phyloP scores from a whole-genome alignment of 2,113 vertebrate species.

The Cottus gobio region DNA sequence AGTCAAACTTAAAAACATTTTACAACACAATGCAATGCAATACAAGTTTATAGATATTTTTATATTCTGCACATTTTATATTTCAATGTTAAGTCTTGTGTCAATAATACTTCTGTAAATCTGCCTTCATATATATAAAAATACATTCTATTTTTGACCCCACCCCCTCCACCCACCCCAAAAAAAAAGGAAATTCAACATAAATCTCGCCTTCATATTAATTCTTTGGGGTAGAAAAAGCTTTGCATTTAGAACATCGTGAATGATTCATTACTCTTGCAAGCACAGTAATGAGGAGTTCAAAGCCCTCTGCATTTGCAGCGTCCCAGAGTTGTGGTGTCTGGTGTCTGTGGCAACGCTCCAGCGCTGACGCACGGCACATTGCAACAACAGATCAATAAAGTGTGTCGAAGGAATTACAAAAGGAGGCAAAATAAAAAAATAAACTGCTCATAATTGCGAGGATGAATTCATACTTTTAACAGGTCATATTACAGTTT shows the following conservation, averaged over 20 bases:
- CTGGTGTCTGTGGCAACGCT: neutral
- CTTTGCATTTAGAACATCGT: neutral
- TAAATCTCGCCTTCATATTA: neutral
- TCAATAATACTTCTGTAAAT: neutral
- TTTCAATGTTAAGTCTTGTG: neutral
- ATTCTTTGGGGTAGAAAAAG: neutral
- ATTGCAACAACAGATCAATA: slow-evolving; percentile 4
- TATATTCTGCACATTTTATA: neutral
- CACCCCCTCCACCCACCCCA: too few species aligned
- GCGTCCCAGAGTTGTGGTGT: neutral
- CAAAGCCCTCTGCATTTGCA: neutral
- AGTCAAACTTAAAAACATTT: neutral
- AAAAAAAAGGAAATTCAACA: neutral
- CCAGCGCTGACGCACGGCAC: neutral
- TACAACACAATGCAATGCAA: neutral
- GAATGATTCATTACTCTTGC: neutral
- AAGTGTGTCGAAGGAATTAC: neutral
- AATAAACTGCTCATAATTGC: neutral
- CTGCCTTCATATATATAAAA: neutral
- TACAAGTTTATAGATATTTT: neutral
- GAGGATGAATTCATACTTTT: slow-evolving; percentile 1
- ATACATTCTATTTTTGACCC: neutral
- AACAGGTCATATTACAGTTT: neutral
- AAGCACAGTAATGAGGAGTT: neutral
- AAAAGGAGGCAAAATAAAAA: neutral